Evolutionary conservation across 2,113 vertebrate species (phyloP).

Genomic region (Baryphthengus martii): DNA sequence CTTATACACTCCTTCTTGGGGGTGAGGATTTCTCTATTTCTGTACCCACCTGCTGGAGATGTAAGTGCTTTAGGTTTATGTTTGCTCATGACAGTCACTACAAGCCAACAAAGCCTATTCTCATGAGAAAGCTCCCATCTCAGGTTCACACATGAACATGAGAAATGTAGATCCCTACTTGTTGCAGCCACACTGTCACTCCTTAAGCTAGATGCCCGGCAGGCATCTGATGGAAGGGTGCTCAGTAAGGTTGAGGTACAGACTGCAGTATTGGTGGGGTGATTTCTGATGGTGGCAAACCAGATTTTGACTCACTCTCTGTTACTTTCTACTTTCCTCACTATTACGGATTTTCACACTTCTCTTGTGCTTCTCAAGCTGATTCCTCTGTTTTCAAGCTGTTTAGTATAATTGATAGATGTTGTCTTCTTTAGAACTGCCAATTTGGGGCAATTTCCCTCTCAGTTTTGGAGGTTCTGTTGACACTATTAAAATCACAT

Average conservation of each 20-base stretch:
- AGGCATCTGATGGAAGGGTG: background rate
- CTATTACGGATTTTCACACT: background rate
- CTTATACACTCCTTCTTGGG: background rate
- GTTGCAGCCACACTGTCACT: background rate
- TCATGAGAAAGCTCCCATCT: background rate
- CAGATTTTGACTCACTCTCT: background rate
- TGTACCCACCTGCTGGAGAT: background rate
- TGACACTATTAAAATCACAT: background rate
- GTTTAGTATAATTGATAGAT: background rate
- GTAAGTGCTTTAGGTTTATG: background rate
- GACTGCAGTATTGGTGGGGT: fast-evolving
- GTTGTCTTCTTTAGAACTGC: background rate
- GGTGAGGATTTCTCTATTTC: background rate
- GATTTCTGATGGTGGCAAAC: background rate
- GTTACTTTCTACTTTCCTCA: background rate
- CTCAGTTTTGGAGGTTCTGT: background rate
- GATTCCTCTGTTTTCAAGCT: background rate
- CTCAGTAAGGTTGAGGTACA: background rate
- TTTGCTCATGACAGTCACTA: background rate
- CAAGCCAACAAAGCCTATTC: background rate
- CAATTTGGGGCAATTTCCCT: background rate
- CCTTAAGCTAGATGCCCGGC: fast-evolving
- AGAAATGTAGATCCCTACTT: background rate
- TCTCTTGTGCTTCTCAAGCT: background rate
- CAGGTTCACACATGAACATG: fast-evolving